A percentile compares a stretch with the other conserved stretches of the same genome.
Evolutionary conservation across 2,113 vertebrate species (phyloP).

Genomic region (Phaethornis superciliosus): DNA sequence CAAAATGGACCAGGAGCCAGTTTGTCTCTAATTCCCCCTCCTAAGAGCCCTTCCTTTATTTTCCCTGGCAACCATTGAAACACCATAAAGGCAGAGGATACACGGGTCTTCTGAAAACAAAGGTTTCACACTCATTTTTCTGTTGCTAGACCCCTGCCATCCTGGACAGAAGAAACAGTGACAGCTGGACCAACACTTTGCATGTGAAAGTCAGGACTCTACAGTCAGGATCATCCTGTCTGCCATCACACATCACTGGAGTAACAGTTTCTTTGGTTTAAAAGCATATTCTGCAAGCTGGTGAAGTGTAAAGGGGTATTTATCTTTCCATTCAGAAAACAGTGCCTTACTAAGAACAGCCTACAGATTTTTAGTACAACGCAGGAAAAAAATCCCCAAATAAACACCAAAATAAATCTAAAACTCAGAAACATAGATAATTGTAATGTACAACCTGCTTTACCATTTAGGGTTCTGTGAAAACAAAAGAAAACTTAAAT

Average conservation of each 20-base stretch:
- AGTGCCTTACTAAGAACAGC: neutral
- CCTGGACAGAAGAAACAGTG: neutral
- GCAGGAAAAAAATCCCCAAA: neutral
- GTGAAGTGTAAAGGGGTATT: neutral
- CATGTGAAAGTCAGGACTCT: rapidly evolving
- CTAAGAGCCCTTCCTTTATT: neutral
- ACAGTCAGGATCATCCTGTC: neutral
- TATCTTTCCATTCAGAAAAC: neutral
- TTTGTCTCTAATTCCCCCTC: neutral
- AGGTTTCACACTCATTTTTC: neutral
- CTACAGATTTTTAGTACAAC: neutral
- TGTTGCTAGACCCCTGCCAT: neutral
- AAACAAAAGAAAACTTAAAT: neutral
- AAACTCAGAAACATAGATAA: neutral
- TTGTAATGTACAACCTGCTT: neutral
- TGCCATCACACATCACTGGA: neutral
- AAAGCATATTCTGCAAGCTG: neutral
- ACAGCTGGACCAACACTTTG: neutral
- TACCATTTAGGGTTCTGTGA: neutral
- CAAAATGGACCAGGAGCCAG: neutral
- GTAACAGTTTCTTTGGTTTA: neutral
- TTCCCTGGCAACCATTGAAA: neutral
- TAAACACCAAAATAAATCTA: neutral
- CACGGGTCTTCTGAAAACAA: neutral
- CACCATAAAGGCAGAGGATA: neutral